Conservation (phyloP, 1,140 invertebrate genomes). For the Hetaerina americana region DNA sequence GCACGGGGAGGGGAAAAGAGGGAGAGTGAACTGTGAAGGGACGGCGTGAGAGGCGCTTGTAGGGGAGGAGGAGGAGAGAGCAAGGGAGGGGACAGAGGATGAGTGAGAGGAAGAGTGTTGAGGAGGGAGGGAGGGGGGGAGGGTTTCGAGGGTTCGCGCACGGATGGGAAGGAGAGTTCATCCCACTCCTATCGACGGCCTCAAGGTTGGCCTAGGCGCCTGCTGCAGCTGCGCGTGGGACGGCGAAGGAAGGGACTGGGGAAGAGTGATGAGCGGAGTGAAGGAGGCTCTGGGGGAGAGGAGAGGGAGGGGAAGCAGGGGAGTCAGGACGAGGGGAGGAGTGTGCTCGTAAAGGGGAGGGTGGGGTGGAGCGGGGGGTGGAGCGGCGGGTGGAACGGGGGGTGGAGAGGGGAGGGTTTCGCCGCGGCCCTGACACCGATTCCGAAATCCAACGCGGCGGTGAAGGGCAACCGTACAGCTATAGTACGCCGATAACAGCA, state of each 20-base stretch:
- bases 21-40: too few species aligned
- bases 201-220: neutral
- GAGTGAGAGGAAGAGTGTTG: too few species aligned
- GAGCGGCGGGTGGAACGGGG: neutral
- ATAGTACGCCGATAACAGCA: too few species aligned
- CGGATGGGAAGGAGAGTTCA: too few species aligned
- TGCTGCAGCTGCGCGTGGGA: neutral
- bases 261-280: neutral
- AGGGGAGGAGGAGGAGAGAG: too few species aligned
- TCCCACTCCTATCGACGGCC: neutral
- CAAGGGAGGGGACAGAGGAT: too few species aligned
- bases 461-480: neutral
- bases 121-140: neutral
- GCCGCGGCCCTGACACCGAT: neutral
- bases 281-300: neutral
- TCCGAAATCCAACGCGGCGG: neutral
- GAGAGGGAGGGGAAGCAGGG: neutral
- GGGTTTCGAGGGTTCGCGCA: neutral
- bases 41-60: too few species aligned
- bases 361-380: too few species aligned
- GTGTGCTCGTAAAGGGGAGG: neutral
- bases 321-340: neutral
- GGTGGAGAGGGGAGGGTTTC: neutral
- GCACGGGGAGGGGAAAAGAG: too few species aligned
- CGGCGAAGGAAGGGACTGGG: neutral